phyloP scores from a whole-genome alignment of 2,113 vertebrate genomes.

The Eublepharis macularius region DNA sequence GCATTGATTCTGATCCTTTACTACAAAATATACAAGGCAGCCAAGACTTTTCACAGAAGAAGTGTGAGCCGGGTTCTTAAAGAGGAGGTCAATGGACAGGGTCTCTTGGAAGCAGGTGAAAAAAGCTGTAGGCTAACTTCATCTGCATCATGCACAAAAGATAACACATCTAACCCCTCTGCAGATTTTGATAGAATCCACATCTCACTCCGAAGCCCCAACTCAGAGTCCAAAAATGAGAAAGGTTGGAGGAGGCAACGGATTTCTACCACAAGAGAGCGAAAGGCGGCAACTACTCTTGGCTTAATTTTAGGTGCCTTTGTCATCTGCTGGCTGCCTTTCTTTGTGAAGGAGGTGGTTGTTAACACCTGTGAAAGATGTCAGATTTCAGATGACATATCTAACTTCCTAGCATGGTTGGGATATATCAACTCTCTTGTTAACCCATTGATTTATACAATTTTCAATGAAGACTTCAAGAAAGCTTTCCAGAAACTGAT shows the following conservation, averaged over 20 bases:
- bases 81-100: slow-evolving; percentile 88
- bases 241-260: slow-evolving; percentile 87
- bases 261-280: slow-evolving; percentile 90
- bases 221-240: slow-evolving; percentile 79
- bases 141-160: slow-evolving; percentile 74
- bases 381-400: slow-evolving; percentile 87
- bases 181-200: slow-evolving; percentile 85
- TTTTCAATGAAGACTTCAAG: slow-evolving; percentile 99
- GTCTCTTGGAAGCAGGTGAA: slow-evolving; percentile 82
- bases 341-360: slow-evolving; percentile 97
- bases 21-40: slow-evolving; percentile 97
- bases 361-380: slow-evolving; percentile 90
- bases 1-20: slow-evolving; percentile 96
- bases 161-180: slow-evolving; percentile 91
- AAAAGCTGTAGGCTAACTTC: slow-evolving; percentile 78
- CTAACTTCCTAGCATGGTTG: slow-evolving; percentile 95
- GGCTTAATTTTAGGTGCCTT: slow-evolving; percentile 96
- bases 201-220: slow-evolving; percentile 72
- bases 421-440: slow-evolving; percentile 98
- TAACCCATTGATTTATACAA: slow-evolving; percentile 97
- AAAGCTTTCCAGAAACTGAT: slow-evolving; percentile 97
- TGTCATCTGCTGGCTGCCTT: slow-evolving; percentile 97
- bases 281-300: slow-evolving; percentile 92
- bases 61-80: slow-evolving; percentile 85
- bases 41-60: slow-evolving; percentile 91